phyloP scores from a whole-genome alignment of 2,797 vertebrate genomes.

The Synanceia verrucosa region DNA sequence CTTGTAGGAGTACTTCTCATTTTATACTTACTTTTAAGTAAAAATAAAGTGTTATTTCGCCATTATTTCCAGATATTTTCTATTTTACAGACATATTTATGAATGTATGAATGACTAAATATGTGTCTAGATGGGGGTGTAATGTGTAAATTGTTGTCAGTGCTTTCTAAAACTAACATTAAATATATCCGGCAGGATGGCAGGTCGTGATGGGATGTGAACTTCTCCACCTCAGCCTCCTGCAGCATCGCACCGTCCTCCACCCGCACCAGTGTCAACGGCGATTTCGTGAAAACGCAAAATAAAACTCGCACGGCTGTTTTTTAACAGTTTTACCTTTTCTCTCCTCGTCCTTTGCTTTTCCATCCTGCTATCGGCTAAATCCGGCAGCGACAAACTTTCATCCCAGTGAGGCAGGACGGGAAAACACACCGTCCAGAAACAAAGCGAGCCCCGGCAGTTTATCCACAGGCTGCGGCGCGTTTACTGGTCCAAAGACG shows the following conservation, averaged over 20 bases:
- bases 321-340: conserved; percentile 72
- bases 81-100: no score
- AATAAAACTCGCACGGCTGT: neutral
- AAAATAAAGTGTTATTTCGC: no score
- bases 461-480: neutral
- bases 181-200: neutral
- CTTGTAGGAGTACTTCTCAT: neutral
- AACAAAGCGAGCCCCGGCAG: neutral
- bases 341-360: conserved; percentile 77
- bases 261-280: neutral
- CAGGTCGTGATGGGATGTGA: neutral
- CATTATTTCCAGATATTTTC: no score
- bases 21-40: no score
- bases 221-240: neutral
- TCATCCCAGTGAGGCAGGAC: conserved; percentile 66
- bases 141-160: neutral
- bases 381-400: conserved; percentile 70
- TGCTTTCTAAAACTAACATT: no score
- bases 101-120: no score
- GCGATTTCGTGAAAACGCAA: neutral
- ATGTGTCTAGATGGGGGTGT: no score
- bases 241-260: neutral
- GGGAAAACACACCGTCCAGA: conserved; percentile 43
- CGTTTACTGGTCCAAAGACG: rapidly evolving
- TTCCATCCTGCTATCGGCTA: conserved; percentile 78